phyloP scores from a whole-genome alignment of 2,888 invertebrate genomes.

The Pandemis cinnamomeana region DNA sequence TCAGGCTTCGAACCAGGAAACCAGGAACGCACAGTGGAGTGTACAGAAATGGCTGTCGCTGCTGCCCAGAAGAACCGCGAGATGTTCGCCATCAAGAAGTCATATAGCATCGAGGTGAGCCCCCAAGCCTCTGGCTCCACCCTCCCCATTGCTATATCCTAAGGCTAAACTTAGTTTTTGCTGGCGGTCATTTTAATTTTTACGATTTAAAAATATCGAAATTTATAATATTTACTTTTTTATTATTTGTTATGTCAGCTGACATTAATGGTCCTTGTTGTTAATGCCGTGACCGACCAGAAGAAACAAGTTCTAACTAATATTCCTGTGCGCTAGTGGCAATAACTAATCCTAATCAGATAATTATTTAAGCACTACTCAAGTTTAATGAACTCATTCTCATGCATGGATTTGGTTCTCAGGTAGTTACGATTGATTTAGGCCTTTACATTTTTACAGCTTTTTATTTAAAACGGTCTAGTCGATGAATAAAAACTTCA shows the following conservation, averaged over 20 bases:
- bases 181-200: conserved; percentile 43
- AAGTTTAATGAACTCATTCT: conserved; percentile 2
- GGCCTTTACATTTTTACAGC: neutral
- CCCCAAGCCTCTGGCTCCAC: conserved; percentile 39
- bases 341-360: neutral
- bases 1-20: conserved; percentile 67
- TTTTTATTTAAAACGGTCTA: neutral
- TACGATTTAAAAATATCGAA: neutral
- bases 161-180: conserved; percentile 44
- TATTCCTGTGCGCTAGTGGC: neutral
- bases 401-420: neutral
- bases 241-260: neutral
- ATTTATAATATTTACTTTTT: neutral
- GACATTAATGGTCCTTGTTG: neutral
- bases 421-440: neutral
- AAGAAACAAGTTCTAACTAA: neutral
- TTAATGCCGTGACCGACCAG: neutral
- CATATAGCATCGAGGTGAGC: conserved; percentile 98
- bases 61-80: conserved; percentile 97
- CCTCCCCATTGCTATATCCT: conserved; percentile 3
- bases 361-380: neutral
- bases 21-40: conserved; percentile 77
- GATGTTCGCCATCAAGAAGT: conserved; percentile 98
- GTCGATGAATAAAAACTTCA: neutral
- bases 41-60: conserved; percentile 92